Evolutionary conservation across 64 coral and sea anemone species (phyloP).

Genomic region (Montipora cactus): DNA sequence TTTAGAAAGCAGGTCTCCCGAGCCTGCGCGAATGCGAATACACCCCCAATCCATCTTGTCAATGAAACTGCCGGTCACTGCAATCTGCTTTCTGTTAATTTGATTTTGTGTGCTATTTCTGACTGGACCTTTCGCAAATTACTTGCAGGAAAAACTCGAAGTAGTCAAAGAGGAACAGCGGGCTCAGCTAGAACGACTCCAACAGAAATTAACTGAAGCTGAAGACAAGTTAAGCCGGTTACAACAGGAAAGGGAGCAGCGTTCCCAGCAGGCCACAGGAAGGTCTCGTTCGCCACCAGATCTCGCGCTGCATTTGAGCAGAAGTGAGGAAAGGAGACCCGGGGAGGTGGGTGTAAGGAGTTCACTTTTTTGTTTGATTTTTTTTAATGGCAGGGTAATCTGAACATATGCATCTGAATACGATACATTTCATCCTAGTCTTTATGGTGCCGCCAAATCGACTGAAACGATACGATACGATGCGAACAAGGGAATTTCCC

Average conservation of each 20-base stretch:
- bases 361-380: background rate
- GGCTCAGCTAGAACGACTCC: constrained; percentile 60
- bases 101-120: background rate
- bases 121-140: background rate
- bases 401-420: background rate
- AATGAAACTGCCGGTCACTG: too few relatives aligned
- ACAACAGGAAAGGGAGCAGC: constrained; percentile 70
- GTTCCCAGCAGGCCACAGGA: constrained; percentile 39
- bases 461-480: background rate
- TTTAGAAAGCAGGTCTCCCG: too few relatives aligned
- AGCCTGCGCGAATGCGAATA: too few relatives aligned
- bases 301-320: constrained; percentile 15
- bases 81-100: too few relatives aligned
- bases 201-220: constrained; percentile 73
- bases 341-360: constrained; percentile 67
- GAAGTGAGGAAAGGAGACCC: constrained; percentile 81
- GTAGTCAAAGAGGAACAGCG: constrained; percentile 75
- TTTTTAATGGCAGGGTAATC: background rate
- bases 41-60: too few relatives aligned
- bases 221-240: constrained; percentile 69
- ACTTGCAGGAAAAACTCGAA: constrained; percentile 73
- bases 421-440: background rate
- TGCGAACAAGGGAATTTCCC: too few relatives aligned
- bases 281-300: constrained; percentile 82
- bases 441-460: background rate